Conservation (phyloP, 2,888 invertebrate genomes). For the Meloe dianella region DNA sequence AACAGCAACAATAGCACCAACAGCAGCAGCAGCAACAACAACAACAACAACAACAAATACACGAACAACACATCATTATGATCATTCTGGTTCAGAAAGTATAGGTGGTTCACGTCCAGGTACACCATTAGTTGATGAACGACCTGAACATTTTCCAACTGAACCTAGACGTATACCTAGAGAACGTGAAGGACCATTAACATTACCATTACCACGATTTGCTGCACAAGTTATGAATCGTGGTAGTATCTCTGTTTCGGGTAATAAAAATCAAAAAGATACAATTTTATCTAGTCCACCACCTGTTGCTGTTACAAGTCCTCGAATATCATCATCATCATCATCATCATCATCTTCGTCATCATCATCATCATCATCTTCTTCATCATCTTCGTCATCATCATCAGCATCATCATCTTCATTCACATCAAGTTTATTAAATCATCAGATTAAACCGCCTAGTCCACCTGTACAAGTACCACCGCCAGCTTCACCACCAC, state of each 20-base stretch:
- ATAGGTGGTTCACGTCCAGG: constrained; percentile 80
- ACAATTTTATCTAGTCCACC: constrained; percentile 53
- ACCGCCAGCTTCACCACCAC: constrained; percentile 69
- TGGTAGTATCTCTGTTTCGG: constrained; percentile 56
- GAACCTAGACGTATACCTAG: constrained; percentile 71
- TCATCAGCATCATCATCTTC: constrained; percentile 33
- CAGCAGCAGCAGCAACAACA: too few relatives aligned
- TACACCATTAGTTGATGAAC: constrained; percentile 83
- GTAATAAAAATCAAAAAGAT: constrained; percentile 58
- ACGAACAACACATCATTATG: constrained; percentile 61
- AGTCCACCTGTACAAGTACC: constrained; percentile 56
- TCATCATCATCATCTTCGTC: neutral
- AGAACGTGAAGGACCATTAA: constrained; percentile 73
- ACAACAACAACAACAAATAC: too few relatives aligned
- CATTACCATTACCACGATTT: constrained; percentile 87
- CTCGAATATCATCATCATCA: constrained; percentile 52
- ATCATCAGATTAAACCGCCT: constrained; percentile 53
- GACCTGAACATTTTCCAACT: constrained; percentile 76
- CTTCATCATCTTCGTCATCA: constrained; percentile 43
- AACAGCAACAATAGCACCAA: too few relatives aligned
- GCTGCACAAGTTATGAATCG: constrained; percentile 64
- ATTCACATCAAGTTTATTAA: constrained; percentile 11
- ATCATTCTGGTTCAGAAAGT: constrained; percentile 66
- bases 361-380: neutral
- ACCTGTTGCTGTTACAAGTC: constrained; percentile 60